phyloP scores from a whole-genome alignment of 2,113 vertebrate species.

The Rhinoptilus africanus region DNA sequence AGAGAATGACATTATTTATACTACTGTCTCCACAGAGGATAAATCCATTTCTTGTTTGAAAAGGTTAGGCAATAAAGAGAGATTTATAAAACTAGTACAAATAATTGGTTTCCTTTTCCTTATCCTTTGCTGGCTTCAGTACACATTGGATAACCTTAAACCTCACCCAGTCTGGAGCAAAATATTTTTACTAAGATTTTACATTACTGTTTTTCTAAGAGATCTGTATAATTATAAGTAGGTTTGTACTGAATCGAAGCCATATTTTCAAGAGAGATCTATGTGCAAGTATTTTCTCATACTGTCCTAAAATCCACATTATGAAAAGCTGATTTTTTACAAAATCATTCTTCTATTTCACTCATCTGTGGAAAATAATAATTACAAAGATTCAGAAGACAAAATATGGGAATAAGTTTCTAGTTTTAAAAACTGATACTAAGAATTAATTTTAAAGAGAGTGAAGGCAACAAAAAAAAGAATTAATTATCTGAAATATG shows the following conservation, averaged over 20 bases:
- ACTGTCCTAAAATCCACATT: not conserved
- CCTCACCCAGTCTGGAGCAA: not conserved
- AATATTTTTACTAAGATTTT: slow-evolving; percentile 12
- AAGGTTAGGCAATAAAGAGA: slow-evolving; percentile 58
- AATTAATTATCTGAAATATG: not conserved
- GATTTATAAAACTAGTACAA: slow-evolving; percentile 58
- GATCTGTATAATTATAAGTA: not conserved
- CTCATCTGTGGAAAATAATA: not conserved
- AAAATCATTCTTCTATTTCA: not conserved
- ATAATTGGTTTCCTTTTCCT: slow-evolving; percentile 54
- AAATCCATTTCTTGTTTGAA: slow-evolving; percentile 56
- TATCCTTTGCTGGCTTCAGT: slow-evolving; percentile 11
- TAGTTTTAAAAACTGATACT: not conserved
- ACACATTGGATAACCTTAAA: slow-evolving; percentile 21
- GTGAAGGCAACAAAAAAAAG: not conserved
- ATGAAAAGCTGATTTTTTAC: not conserved
- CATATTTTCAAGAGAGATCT: not conserved
- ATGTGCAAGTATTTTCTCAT: not conserved
- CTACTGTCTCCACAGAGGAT: slow-evolving; percentile 31
- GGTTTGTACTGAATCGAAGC: not conserved
- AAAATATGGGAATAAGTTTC: not conserved
- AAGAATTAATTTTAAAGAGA: not conserved
- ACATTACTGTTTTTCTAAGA: not conserved
- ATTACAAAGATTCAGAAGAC: not conserved
- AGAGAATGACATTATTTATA: slow-evolving; percentile 51